Evolutionary conservation across 1,140 invertebrate genomes (phyloP).

Genomic region (Cotesia typhae): DNA sequence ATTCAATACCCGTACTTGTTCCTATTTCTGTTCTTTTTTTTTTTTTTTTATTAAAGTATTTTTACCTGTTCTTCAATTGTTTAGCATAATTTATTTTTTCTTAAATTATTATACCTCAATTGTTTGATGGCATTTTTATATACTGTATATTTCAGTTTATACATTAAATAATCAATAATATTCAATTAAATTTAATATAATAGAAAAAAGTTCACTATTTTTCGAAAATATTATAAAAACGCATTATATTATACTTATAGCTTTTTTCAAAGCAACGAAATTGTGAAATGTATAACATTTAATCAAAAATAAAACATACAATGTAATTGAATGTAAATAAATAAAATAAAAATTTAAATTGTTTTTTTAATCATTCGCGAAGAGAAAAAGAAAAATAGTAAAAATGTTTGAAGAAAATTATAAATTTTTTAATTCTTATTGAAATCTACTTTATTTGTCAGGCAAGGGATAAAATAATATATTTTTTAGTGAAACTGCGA

Average conservation of each 20-base stretch:
- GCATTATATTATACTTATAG: neutral
- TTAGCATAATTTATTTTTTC: neutral
- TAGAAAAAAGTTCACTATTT: neutral
- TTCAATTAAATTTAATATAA: neutral
- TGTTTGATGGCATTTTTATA: no score
- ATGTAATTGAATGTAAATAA: slow-evolving; percentile 21
- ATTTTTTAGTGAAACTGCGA: no score
- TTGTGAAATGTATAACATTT: slow-evolving; percentile 19
- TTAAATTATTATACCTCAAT: no score
- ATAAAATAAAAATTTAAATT: slow-evolving; percentile 10
- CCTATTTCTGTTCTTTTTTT: neutral
- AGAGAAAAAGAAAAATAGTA: neutral
- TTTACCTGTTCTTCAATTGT: neutral
- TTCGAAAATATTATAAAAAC: neutral
- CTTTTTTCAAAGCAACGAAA: slow-evolving; percentile 27
- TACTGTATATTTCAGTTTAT: no score
- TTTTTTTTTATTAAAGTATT: neutral
- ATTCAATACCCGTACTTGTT: neutral
- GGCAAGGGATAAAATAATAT: no score
- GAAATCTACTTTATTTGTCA: no score
- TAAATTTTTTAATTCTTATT: no score
- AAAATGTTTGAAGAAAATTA: no score
- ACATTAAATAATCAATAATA: no score
- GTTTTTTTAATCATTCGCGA: neutral
- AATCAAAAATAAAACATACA: slow-evolving; percentile 1